These are phyloP conservation scores for Lagenorhynchus albirostris DNA, from an alignment of 2,113 vertebrate genomes.

Conservation along the genomic window DNA sequence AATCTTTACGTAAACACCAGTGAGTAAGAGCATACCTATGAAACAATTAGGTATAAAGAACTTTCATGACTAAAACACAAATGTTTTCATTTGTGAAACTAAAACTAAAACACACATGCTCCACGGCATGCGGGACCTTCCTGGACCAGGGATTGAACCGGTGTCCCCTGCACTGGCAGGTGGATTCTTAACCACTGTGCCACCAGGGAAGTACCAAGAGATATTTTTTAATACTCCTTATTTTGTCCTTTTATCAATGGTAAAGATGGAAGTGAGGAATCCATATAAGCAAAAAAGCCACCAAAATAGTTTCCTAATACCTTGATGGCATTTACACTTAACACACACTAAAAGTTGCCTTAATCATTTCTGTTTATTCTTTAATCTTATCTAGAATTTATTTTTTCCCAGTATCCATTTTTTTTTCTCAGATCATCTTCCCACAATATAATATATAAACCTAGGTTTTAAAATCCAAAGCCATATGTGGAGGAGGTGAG, in stretches of 20 bases:
- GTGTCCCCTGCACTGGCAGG: too few species aligned
- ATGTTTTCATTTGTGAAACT: too few species aligned
- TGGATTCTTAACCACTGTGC: too few species aligned
- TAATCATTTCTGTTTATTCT: not conserved
- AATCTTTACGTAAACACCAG: too few species aligned
- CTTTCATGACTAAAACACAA: not conserved
- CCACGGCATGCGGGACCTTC: too few species aligned
- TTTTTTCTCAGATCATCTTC: not conserved
- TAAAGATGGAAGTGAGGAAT: not conserved
- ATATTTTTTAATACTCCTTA: not conserved
- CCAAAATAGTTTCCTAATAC: not conserved
- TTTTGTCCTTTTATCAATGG: not conserved
- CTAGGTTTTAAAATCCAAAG: not conserved
- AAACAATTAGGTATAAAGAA: not conserved
- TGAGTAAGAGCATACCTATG: not conserved
- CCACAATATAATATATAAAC: not conserved
- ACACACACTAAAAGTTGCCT: not conserved
- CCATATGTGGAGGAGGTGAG: not conserved
- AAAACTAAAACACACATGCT: too few species aligned
- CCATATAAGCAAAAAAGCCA: not conserved
- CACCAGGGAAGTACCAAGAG: not conserved
- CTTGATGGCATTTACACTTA: not conserved
- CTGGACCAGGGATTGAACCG: too few species aligned
- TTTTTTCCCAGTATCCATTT: not conserved
- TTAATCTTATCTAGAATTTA: not conserved